These are phyloP conservation scores for Schizopygopsis malacanthus DNA, from an alignment of 2,797 vertebrate species.

Conservation along the genomic window DNA sequence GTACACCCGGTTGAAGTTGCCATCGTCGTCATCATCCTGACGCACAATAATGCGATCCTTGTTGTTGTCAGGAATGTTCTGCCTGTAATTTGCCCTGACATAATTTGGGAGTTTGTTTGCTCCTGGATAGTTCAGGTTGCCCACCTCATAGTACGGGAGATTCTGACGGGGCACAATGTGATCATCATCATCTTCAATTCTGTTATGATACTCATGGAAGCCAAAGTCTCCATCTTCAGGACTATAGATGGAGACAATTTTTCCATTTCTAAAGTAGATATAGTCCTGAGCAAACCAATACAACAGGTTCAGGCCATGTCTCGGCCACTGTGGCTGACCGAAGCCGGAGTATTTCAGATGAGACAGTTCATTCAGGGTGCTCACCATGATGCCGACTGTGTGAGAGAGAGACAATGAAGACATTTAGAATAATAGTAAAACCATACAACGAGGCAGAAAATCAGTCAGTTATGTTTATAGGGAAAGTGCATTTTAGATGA, in stretches of 20 bases:
- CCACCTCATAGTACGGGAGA: constrained; percentile 51
- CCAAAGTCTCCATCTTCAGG: background rate
- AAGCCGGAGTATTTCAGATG: background rate
- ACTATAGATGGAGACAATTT: accelerated
- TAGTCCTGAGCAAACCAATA: constrained; percentile 57
- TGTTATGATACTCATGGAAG: constrained; percentile 48
- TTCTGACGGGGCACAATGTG: constrained; percentile 1
- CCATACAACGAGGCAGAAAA: background rate
- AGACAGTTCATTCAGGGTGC: constrained; percentile 29
- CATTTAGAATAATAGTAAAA: background rate
- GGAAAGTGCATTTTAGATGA: background rate
- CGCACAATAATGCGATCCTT: constrained; percentile 58
- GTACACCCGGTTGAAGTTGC: background rate
- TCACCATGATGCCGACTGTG: constrained; percentile 34
- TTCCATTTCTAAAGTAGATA: background rate
- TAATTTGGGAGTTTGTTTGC: background rate
- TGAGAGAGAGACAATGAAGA: background rate
- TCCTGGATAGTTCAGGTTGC: constrained; percentile 16
- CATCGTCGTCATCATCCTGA: background rate
- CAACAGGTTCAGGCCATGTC: constrained; percentile 58
- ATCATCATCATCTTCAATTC: constrained; percentile 32
- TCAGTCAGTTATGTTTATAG: background rate
- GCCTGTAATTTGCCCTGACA: background rate
- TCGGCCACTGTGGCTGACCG: constrained; percentile 30
- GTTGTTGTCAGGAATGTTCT: background rate